Evolutionary conservation across 2,797 vertebrate genomes (phyloP), one percentile per base, ranked within the genome.

Genomic region (Hyperoplus lanceolatus): DNA sequence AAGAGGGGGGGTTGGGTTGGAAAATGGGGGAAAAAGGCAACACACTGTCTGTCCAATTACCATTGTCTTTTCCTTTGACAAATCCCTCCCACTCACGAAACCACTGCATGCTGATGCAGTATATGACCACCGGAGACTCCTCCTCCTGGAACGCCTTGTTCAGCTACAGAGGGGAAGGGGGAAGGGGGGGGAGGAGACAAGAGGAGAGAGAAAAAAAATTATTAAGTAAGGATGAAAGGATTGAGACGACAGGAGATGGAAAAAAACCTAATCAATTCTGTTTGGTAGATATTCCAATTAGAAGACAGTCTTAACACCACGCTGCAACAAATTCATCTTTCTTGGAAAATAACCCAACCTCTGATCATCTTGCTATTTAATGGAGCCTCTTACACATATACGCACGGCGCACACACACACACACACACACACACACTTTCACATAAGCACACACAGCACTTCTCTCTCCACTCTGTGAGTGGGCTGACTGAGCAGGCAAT

Each of bases 101-200:
- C 98, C 98, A 99, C 72, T 99, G 98, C 98, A 99, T 99, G 95
- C 97, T 99, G 95, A 99, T 99, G 91, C 98, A 99, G 93, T 98
- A 98, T 92, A 99, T 99, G 38, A 96, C 96, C 82, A 97, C 95
- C 10, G 98, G 97, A 86, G 97, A 97, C 90, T 99, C 98, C 90
- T 99, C 98, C 93, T 99, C 98, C 91, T 99, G 98, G 93, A 99
- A 99, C 76, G 98, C 98, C 96, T 97, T 99, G 91, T 99, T 99
- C 85, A 99, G 96, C 98, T 99, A 82, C 67, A 85, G 78, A 73
- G 73, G 21, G 57, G 73, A 70, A 48, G 74, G 55, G 57, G 77
- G 42, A 70, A 65, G 73, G 39, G 29, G 58, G 61, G 43, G 43
- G 14, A 43, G 72, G 65, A 80, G 82, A 74, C 78, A 82, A 81